Evolutionary conservation across 2,113 vertebrate genomes (phyloP), one percentile per base, ranked within the genome.

Genomic region (Catharus minimus): DNA sequence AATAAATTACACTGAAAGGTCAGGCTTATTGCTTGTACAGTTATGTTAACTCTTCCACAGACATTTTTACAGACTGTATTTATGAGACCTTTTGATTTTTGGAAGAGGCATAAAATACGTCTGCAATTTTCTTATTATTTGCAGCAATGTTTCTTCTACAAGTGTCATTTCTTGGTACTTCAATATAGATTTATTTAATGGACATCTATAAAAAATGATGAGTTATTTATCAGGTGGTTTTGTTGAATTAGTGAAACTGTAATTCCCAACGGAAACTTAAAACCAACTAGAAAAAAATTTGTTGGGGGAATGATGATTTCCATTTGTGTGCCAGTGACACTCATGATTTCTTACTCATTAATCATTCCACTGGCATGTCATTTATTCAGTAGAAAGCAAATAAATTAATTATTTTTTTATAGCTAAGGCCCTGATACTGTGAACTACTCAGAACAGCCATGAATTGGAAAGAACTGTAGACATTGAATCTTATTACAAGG

Each of bases 1-100:
- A 98, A 98, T 97, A 98, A 98, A 98, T 98, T 98, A 98, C 97
- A 97, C 78, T 92, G 96, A 98, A 98, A 98, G 97, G 97, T 98
- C 97, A 98, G 95, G 96, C 96, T 97, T 98, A 98, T 97, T 98
- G 96, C 96, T 97, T 98, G 97, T 98, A 97, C 95, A 92, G 96
- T 97, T 97, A 97, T 94, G 97, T 98, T 98, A 98, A 98, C 97
- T 98, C 96, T 96, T 95, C 96, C 93, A 95, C 95, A 72, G 93
- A 97, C 96, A 96, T 92, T 97, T 97, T 97, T 96, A 98, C 96
- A 97, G 96, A 96, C 95, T 97, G 69, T 97, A 98, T 98, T 98
- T 97, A 97, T 97, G 95, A 98, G 96, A 96, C 95, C 93, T 97
- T 97, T 96, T 97, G 96, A 96, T 97, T 98, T 97, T 92, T 89